These are phyloP conservation scores for Phymorhynchus buccinoides DNA, from an alignment of 1,140 invertebrate genomes.

Conservation along the genomic window DNA sequence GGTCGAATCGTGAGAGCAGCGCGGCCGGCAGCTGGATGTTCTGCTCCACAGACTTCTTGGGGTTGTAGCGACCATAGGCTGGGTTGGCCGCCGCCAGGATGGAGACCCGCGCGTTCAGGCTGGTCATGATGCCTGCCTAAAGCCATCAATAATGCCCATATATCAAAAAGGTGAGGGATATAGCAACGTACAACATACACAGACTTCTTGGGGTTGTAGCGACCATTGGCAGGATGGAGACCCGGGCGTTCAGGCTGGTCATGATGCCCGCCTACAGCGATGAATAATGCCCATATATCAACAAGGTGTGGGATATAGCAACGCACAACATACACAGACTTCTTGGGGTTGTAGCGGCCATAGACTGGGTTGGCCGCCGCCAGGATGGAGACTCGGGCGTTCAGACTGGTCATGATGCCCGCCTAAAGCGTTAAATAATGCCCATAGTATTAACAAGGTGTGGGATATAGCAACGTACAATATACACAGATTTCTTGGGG, in stretches of 20 bases:
- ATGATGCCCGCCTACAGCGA: slow-evolving; percentile 99
- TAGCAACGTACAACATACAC: too few relatives aligned
- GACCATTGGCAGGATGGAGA: slow-evolving; percentile 97
- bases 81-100: slow-evolving; percentile 99
- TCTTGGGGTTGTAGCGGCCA: slow-evolving; percentile 94
- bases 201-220: slow-evolving; percentile 94
- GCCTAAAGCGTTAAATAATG: slow-evolving; percentile 77
- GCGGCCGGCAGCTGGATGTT: slow-evolving; percentile 98
- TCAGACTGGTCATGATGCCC: slow-evolving; percentile 97
- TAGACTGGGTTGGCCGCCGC: slow-evolving; percentile 99
- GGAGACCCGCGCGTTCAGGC: slow-evolving; percentile 95
- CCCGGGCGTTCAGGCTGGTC: slow-evolving; percentile 96
- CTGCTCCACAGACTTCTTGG: slow-evolving; percentile 94
- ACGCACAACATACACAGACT: slow-evolving; percentile 93
- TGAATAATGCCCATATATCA: too few relatives aligned
- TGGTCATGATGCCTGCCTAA: slow-evolving; percentile 99
- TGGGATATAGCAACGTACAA: too few relatives aligned
- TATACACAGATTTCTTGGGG: too few relatives aligned
- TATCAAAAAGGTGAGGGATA: too few relatives aligned
- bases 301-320: too few relatives aligned
- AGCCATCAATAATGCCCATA: not conserved
- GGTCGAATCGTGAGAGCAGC: slow-evolving; percentile 96
- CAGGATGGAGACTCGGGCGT: slow-evolving; percentile 96
- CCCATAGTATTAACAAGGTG: not conserved
- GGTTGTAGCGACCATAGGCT: slow-evolving; percentile 95